Conservation (phyloP, 2,797 vertebrate species). For the Etheostoma nigrum region DNA sequence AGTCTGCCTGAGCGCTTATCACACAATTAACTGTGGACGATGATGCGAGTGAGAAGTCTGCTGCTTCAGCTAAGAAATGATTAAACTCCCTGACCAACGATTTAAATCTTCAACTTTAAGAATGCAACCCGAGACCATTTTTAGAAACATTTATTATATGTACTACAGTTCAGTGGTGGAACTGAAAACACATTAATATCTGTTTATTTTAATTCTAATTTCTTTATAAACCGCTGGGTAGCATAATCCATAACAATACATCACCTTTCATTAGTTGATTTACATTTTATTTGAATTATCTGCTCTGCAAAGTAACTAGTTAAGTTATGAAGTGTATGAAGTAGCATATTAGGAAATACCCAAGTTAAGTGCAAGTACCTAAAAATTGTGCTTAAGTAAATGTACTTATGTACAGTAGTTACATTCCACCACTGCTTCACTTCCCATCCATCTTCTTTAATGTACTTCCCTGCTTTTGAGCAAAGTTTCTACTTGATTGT, state of each 20-base stretch:
- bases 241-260: neutral
- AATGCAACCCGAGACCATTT: neutral
- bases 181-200: too few relatives aligned
- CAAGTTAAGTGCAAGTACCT: too few relatives aligned
- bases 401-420: too few relatives aligned
- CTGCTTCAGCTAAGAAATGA: neutral
- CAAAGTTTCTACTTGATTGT: neutral
- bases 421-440: too few relatives aligned
- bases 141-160: conserved; percentile 3
- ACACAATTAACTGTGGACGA: neutral
- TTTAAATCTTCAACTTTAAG: neutral
- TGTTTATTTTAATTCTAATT: too few relatives aligned
- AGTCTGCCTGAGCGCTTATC: neutral
- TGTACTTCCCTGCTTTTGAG: neutral
- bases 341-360: too few relatives aligned
- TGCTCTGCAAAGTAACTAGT: too few relatives aligned
- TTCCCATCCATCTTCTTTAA: neutral
- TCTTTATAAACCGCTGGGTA: neutral
- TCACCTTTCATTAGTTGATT: neutral
- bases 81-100: neutral
- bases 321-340: too few relatives aligned
- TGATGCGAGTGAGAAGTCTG: neutral
- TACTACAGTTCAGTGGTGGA: neutral
- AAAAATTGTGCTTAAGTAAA: too few relatives aligned
- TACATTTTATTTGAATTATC: neutral